phyloP scores from a whole-genome alignment of 2,888 invertebrate species.

The Thymelicus sylvestris region DNA sequence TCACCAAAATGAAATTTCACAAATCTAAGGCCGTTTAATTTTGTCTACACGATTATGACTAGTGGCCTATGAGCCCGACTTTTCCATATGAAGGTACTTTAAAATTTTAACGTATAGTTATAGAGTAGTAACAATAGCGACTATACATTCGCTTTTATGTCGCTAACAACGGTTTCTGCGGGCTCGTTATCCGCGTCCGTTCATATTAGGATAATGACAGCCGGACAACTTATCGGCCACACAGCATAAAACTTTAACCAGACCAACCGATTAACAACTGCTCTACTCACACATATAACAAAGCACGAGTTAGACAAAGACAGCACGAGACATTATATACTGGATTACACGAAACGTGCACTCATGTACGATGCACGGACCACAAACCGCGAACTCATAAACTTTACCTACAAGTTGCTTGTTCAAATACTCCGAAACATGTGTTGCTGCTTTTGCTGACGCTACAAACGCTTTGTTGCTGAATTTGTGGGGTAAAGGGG shows the following conservation, averaged over 20 bases:
- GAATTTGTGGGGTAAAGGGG: neutral
- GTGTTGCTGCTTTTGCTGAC: conserved; percentile 18
- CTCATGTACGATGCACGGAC: conserved; percentile 23
- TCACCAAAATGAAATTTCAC: too few species aligned
- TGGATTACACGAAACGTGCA: conserved; percentile 18
- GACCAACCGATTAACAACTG: conserved; percentile 1
- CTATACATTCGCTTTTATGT: conserved; percentile 1
- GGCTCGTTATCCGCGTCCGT: conserved; percentile 21
- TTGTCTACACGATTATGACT: too few species aligned
- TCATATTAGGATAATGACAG: conserved; percentile 33
- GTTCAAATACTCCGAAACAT: conserved; percentile 38
- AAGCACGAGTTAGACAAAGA: conserved; percentile 2
- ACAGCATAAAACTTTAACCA: conserved; percentile 16
- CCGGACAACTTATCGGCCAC: conserved; percentile 26
- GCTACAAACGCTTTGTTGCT: conserved; percentile 19
- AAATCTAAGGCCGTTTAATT: too few species aligned
- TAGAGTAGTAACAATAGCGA: neutral
- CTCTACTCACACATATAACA: conserved; percentile 2
- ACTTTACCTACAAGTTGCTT: conserved; percentile 39
- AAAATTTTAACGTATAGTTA: neutral
- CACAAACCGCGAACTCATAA: conserved; percentile 38
- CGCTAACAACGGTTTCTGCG: conserved; percentile 17
- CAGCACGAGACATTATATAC: conserved; percentile 8
- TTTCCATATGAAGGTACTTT: neutral
- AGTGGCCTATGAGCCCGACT: too few species aligned